Evolutionary conservation across 2,113 vertebrate species (phyloP).

Genomic region (Prinia subflava): DNA sequence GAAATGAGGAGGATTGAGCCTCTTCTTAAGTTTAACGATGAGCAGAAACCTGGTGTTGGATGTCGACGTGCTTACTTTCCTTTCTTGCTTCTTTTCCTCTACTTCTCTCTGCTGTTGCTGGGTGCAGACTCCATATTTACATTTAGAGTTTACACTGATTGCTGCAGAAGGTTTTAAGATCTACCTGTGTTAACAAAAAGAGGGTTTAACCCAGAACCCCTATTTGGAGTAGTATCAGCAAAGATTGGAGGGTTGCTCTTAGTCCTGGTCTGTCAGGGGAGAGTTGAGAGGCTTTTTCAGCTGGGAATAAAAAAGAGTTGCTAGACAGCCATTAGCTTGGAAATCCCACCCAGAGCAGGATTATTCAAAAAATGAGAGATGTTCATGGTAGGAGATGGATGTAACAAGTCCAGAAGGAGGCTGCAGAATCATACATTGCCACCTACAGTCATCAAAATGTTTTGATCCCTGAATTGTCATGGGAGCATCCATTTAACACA

Average conservation of each 20-base stretch:
- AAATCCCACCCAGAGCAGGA: neutral
- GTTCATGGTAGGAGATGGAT: neutral
- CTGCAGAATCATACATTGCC: neutral
- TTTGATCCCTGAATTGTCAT: neutral
- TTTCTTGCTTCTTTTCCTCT: neutral
- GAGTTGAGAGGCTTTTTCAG: accelerated
- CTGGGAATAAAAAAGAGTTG: neutral
- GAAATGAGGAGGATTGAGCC: neutral
- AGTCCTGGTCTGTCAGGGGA: neutral
- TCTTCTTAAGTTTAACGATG: neutral
- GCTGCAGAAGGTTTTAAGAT: neutral
- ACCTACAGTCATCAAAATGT: neutral
- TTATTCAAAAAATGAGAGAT: accelerated
- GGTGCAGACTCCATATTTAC: neutral
- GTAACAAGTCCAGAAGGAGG: neutral
- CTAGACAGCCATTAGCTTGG: neutral
- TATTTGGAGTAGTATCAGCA: neutral
- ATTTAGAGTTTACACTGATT: neutral
- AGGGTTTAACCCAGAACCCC: neutral
- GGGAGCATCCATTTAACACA: no score
- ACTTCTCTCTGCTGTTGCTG: neutral
- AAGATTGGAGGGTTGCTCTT: neutral
- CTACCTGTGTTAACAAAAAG: neutral
- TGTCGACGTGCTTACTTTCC: neutral
- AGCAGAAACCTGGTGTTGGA: neutral